A percentile compares a stretch with the other conserved stretches of the same genome.
Evolutionary conservation across 92 coral and sea anemone genomes (phyloP).

Genomic region (Porites evermanni): DNA sequence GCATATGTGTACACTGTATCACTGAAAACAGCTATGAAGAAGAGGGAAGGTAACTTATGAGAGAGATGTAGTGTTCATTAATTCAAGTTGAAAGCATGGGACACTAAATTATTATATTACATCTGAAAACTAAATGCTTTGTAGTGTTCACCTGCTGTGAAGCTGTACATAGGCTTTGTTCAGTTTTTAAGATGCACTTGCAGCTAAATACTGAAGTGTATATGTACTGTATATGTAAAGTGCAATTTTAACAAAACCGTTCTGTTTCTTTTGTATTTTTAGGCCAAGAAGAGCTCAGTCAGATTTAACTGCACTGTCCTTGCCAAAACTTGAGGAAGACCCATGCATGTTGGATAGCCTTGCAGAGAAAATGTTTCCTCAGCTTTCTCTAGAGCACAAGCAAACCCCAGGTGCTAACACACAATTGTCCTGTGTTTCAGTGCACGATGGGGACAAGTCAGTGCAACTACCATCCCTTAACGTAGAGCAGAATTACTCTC

Average conservation of each 20-base stretch:
- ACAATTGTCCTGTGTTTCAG: slow-evolving; percentile 81
- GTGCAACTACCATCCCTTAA: slow-evolving; percentile 89
- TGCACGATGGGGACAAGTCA: slow-evolving; percentile 86
- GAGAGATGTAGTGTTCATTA: too few relatives aligned
- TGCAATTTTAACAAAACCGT: too few relatives aligned
- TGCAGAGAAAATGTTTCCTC: slow-evolving; percentile 93
- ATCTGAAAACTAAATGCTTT: too few relatives aligned
- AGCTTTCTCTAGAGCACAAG: slow-evolving; percentile 83
- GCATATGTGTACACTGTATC: not conserved
- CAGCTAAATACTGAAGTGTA: too few relatives aligned
- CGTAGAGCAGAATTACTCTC: slow-evolving; percentile 94
- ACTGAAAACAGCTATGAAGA: not conserved
- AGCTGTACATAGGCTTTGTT: too few relatives aligned
- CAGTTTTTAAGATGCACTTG: too few relatives aligned
- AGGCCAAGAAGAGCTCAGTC: slow-evolving; percentile 98
- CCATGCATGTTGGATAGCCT: slow-evolving; percentile 92
- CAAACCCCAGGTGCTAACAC: slow-evolving; percentile 67
- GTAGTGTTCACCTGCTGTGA: too few relatives aligned
- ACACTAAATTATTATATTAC: too few relatives aligned
- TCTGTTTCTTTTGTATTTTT: slow-evolving; percentile 7
- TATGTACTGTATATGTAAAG: too few relatives aligned
- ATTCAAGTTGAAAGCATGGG: too few relatives aligned
- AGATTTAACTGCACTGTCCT: slow-evolving; percentile 73
- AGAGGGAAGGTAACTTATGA: too few relatives aligned
- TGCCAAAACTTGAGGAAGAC: slow-evolving; percentile 94